phyloP scores from a whole-genome alignment of 2,113 vertebrate species.

The Galemys pyrenaicus region DNA sequence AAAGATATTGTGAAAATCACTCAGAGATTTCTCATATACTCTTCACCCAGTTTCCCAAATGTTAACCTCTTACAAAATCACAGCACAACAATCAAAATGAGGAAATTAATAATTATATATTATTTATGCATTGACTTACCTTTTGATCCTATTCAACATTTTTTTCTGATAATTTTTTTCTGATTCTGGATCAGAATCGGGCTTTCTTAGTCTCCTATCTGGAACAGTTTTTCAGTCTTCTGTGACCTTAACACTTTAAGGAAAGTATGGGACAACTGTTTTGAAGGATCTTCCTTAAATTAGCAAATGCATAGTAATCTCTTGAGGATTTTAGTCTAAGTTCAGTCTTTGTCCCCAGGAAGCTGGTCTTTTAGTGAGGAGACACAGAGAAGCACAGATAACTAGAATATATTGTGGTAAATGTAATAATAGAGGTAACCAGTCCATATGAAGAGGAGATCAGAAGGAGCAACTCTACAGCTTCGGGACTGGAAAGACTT shows the following conservation, averaged over 20 bases:
- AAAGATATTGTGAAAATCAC: background rate
- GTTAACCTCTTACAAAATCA: constrained; percentile 10
- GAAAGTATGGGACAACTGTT: background rate
- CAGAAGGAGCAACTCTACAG: background rate
- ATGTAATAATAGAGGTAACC: background rate
- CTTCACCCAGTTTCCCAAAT: background rate
- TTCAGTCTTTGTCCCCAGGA: background rate
- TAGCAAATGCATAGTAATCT: background rate
- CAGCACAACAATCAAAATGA: background rate
- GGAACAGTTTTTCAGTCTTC: constrained; percentile 25
- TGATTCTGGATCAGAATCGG: background rate
- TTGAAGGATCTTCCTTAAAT: constrained; percentile 3
- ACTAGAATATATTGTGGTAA: background rate
- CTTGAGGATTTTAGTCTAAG: background rate
- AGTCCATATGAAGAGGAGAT: background rate
- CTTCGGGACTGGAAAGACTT: background rate
- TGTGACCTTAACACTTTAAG: background rate
- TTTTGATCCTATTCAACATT: background rate
- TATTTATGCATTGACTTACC: background rate
- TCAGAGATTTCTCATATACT: constrained; percentile 9
- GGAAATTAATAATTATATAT: background rate
- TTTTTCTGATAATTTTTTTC: background rate
- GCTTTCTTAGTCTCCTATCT: background rate
- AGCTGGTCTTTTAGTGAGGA: background rate
- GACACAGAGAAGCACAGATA: background rate